These are phyloP conservation scores for Carcharodon carcharias DNA, from an alignment of 2,797 vertebrate species.

Conservation along the genomic window DNA sequence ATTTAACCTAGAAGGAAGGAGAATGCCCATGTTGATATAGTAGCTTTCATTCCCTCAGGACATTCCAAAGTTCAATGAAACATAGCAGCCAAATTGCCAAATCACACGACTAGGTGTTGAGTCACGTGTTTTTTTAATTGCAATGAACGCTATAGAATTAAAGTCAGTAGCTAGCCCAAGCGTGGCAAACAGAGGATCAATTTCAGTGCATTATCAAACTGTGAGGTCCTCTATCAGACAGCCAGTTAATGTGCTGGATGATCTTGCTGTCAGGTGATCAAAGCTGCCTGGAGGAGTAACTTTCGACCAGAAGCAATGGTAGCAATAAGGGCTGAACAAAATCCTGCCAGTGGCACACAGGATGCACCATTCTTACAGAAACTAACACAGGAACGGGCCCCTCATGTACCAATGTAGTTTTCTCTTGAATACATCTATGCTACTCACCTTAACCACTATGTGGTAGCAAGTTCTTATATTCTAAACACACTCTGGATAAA, in stretches of 20 bases:
- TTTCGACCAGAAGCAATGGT: neutral
- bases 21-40: slow-evolving; percentile 17
- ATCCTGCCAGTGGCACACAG: neutral
- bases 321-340: neutral
- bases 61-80: neutral
- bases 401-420: neutral
- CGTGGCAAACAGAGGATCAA: slow-evolving; percentile 7
- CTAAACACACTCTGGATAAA: neutral
- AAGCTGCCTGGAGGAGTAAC: neutral
- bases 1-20: slow-evolving; percentile 59
- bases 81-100: slow-evolving; percentile 39
- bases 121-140: slow-evolving; percentile 9
- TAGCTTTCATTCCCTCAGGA: neutral
- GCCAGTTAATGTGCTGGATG: neutral
- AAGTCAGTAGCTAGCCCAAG: neutral
- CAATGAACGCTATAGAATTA: neutral
- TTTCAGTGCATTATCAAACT: neutral
- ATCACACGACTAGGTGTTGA: neutral
- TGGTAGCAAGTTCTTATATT: neutral
- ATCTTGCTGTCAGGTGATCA: neutral
- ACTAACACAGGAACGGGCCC: neutral
- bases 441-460: neutral
- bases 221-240: neutral
- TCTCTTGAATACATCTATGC: neutral
- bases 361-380: neutral